phyloP scores from a whole-genome alignment of 2,113 vertebrate genomes.

The Atlantisia rogersi region DNA sequence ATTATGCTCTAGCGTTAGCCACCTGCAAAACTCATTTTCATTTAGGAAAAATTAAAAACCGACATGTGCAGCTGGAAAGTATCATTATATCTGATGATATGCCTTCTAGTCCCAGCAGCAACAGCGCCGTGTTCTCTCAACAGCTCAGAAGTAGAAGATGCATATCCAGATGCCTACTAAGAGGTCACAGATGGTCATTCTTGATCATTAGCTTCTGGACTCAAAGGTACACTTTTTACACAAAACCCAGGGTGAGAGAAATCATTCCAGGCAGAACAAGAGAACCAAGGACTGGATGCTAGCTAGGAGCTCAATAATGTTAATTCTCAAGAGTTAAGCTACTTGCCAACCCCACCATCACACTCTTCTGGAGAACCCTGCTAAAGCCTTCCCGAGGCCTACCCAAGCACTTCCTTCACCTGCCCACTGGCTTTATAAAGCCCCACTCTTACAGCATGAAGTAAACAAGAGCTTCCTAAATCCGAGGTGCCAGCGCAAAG shows the following conservation, averaged over 20 bases:
- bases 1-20: conserved; percentile 18
- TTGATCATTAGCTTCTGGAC: background rate
- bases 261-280: background rate
- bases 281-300: background rate
- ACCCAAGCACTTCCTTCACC: background rate
- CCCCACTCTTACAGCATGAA: accelerated
- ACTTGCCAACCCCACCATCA: background rate
- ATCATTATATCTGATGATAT: background rate
- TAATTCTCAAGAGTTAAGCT: background rate
- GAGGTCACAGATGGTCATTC: conserved; percentile 36
- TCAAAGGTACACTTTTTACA: background rate
- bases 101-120: background rate
- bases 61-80: conserved; percentile 26
- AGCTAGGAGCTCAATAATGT: background rate
- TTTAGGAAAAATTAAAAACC: conserved; percentile 39
- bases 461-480: background rate
- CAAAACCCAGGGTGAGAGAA: background rate
- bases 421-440: background rate
- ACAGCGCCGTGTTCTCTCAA: background rate
- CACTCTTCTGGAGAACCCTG: background rate
- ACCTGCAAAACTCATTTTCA: conserved; percentile 47
- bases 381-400: background rate
- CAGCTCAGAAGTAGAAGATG: conserved; percentile 2
- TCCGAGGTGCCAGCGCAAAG: background rate
- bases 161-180: background rate